Evolutionary conservation across 2,888 invertebrate species (phyloP).

Genomic region (Apodemia duryi): DNA sequence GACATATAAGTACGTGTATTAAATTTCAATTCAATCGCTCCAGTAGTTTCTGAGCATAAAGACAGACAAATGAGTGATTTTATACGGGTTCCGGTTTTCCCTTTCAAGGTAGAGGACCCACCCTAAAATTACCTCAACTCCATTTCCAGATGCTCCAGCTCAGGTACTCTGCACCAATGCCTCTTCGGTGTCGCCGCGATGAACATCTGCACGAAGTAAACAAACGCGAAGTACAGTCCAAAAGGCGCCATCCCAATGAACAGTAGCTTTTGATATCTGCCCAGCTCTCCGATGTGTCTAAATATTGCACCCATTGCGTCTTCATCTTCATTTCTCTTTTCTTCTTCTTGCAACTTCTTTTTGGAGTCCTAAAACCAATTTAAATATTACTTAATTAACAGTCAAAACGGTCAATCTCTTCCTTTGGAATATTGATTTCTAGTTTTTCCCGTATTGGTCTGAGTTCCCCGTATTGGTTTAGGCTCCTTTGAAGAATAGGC

Average conservation of each 20-base stretch:
- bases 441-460: neutral
- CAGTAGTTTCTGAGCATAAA: too few species aligned
- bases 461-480: too few species aligned
- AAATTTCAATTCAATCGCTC: too few species aligned
- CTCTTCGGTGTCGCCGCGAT: conserved; percentile 47
- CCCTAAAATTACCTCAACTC: conserved; percentile 38
- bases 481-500: too few species aligned
- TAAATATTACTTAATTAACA: too few species aligned
- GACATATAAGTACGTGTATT: too few species aligned
- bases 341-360: conserved; percentile 2
- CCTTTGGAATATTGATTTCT: neutral
- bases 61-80: too few species aligned
- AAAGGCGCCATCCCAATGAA: conserved; percentile 44
- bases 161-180: conserved; percentile 52
- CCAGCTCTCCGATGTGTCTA: conserved; percentile 32
- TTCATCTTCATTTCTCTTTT: conserved; percentile 13
- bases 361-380: conserved; percentile 17
- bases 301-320: conserved; percentile 17
- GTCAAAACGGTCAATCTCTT: neutral
- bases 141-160: conserved; percentile 40
- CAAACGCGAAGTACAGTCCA: conserved; percentile 42
- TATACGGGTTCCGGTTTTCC: too few species aligned
- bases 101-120: too few species aligned
- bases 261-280: conserved; percentile 39
- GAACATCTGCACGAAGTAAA: conserved; percentile 51